Evolutionary conservation across 2,797 vertebrate genomes (phyloP), one percentile per base, ranked within the genome.

Genomic region (Pseudotriccus pelzelni): DNA sequence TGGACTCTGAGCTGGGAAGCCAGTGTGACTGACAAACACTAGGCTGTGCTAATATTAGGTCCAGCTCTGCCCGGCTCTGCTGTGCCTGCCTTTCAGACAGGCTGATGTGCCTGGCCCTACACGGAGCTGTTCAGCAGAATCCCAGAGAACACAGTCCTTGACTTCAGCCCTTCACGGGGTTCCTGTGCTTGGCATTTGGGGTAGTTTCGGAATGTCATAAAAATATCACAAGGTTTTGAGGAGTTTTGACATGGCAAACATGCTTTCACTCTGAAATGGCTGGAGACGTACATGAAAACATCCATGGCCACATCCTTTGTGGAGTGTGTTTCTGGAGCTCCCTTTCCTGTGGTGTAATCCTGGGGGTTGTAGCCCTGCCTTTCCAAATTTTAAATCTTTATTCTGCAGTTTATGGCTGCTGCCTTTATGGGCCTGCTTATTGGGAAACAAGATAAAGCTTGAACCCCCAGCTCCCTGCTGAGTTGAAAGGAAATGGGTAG

Each of bases 401-500:
- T 88, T 53, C 41, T 52, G 0, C 55, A 55, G 50, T 58, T 93
- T 39, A 15, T 79, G 56, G 72, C 77, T 69, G 44, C 27, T 86
- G 75, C 49, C 62, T 86, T 88, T 67, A 62, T 10, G 10, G 44
- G 16, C 41, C 16, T 79, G 21, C 81, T 94, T 77, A 70, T 24
- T 69, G 66, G 63, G n/a, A 52, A 88, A 34, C 43, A 53, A 73
- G 67, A 77, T 90, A 68, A 93, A 79, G 47, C 58, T 62, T 81
- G 85, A 92, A 78, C 49, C 44, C 64, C 32, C 60, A 87, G 58
- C 47, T 87, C 87, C 73, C n/a, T 85, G 74, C 62, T 66, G 85
- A 43, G 22, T 69, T 63, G 81, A 80, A 87, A 93, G 86, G 86
- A 79, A 93, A 53, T 69, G 80, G 67, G 25, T 89, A 62, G 78